A percentile compares a stretch with the other conserved stretches of the same genome.
Evolutionary conservation across 2,888 invertebrate species (phyloP).

Genomic region (Eumerus sabulonum): DNA sequence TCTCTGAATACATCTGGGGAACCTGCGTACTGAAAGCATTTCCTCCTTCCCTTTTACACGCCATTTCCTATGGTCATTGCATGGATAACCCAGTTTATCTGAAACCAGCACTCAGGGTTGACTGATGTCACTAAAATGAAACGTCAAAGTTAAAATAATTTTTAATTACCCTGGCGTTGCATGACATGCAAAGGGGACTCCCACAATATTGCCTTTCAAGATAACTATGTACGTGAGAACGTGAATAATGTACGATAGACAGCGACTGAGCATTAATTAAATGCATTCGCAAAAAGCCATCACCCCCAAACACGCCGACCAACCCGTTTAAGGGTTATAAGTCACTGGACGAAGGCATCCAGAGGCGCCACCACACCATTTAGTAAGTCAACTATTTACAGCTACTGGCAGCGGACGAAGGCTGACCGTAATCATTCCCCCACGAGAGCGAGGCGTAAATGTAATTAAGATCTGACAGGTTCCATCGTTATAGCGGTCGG

Average conservation of each 20-base stretch:
- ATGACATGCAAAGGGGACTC: neutral
- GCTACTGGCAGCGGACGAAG: neutral
- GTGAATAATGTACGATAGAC: too few relatives aligned
- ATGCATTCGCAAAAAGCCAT: constrained; percentile 30
- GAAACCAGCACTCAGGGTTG: too few relatives aligned
- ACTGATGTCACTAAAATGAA: neutral
- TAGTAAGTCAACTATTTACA: neutral
- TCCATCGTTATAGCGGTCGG: neutral
- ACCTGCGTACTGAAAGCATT: too few relatives aligned
- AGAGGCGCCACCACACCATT: too few relatives aligned
- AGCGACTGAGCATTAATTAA: constrained; percentile 42
- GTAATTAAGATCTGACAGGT: neutral
- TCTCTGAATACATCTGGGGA: too few relatives aligned
- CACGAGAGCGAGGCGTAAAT: constrained; percentile 1
- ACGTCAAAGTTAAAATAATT: neutral
- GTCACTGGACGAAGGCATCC: neutral
- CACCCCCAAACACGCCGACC: neutral
- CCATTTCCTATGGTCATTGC: too few relatives aligned
- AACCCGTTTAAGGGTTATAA: constrained; percentile 11
- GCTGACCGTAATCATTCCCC: neutral
- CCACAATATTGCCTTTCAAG: too few relatives aligned
- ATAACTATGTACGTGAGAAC: too few relatives aligned
- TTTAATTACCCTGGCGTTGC: neutral
- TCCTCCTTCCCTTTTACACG: too few relatives aligned
- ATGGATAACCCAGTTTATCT: too few relatives aligned